These are phyloP conservation scores for Lepidurus couesii DNA, from an alignment of 1,140 invertebrate genomes.

Conservation along the genomic window DNA sequence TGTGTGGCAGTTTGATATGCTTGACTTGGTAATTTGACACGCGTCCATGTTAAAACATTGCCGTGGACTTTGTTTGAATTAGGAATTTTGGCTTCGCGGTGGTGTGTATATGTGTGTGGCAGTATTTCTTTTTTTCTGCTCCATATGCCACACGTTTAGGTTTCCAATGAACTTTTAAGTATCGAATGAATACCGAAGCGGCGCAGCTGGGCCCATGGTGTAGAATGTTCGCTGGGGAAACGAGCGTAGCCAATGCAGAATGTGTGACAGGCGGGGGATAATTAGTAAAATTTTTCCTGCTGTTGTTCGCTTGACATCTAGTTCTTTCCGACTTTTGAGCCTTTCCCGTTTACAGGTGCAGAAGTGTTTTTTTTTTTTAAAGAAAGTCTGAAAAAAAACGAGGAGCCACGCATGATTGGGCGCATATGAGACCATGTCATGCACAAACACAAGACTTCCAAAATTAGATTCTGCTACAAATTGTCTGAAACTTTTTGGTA, in stretches of 20 bases:
- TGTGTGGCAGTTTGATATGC: neutral
- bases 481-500: too few relatives aligned
- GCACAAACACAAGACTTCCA: too few relatives aligned
- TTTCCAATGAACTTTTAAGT: neutral
- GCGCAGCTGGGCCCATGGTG: neutral
- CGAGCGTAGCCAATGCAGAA: slow-evolving; percentile 1
- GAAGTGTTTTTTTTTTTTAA: neutral
- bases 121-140: neutral
- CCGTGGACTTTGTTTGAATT: neutral
- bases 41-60: neutral
- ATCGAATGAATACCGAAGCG: neutral
- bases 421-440: neutral
- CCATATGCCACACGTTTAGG: slow-evolving; percentile 12
- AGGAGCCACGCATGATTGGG: neutral
- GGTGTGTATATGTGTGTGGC: neutral
- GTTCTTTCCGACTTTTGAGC: neutral
- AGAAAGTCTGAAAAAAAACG: neutral
- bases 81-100: neutral
- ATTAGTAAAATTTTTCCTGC: neutral
- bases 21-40: slow-evolving; percentile 13
- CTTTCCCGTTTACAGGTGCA: neutral
- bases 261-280: neutral
- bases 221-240: neutral
- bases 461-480: too few relatives aligned
- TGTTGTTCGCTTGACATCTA: neutral